Evolutionary conservation across 1,140 invertebrate species (phyloP).

Genomic region (Archivesica marissinica): DNA sequence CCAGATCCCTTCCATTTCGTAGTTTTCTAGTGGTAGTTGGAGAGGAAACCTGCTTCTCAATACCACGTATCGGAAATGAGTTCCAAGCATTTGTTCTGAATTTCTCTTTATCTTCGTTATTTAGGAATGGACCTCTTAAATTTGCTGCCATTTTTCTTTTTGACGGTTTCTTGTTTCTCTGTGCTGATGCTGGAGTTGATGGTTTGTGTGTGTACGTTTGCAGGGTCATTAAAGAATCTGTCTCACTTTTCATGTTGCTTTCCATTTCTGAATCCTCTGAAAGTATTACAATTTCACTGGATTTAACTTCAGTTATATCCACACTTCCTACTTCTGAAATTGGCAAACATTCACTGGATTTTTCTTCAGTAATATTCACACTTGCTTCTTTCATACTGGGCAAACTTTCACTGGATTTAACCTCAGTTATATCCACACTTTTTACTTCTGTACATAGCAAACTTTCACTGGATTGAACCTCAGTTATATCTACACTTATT

Average conservation of each 20-base stretch:
- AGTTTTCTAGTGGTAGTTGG: background rate
- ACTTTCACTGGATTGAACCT: background rate
- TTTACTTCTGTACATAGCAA: background rate
- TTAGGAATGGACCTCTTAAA: constrained; percentile 34
- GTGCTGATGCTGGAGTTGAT: background rate
- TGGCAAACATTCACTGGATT: background rate
- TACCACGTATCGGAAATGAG: constrained; percentile 15
- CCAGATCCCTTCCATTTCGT: background rate
- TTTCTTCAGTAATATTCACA: background rate
- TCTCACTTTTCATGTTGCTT: background rate
- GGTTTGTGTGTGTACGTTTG: background rate
- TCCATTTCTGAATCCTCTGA: constrained; percentile 6
- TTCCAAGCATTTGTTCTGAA: constrained; percentile 31
- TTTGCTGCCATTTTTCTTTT: constrained; percentile 24
- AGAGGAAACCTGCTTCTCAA: background rate
- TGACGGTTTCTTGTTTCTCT: constrained; percentile 22
- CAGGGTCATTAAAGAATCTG: background rate
- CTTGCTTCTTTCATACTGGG: too few species aligned
- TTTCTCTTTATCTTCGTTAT: constrained; percentile 30
- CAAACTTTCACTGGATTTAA: background rate
- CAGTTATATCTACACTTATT: too few species aligned
- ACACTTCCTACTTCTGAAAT: background rate
- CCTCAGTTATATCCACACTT: background rate
- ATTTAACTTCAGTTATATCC: background rate
- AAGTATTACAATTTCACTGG: background rate